Evolutionary conservation across 2,888 invertebrate species (phyloP), one percentile per base, ranked within the genome.

Genomic region (Odontothrips loti): DNA sequence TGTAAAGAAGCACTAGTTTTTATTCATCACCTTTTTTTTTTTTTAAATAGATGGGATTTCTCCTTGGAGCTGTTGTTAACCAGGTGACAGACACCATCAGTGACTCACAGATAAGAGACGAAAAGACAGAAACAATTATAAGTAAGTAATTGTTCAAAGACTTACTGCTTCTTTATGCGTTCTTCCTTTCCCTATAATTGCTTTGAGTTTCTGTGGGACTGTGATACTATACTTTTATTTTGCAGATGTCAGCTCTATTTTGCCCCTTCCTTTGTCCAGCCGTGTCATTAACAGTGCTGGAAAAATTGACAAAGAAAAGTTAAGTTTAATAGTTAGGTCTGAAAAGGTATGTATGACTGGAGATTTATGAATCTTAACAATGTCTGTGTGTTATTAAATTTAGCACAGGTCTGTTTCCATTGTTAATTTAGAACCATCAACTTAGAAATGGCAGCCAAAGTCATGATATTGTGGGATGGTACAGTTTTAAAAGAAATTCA

Each of bases 381-480:
- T 20, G 15, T 58, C 15, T 58, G 58, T 58, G 58, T 58, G 20
- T 15, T 58, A 20, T 20, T 20, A 15, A 6, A 58, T 58, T 15
- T 58, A 20, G 17, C 0, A 15, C 58, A 6, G 6, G 15, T 20
- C 15, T 58, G 17, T 20, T 17, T 58, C 6, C 15, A 15, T 23
- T 27, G 10, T 75, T 75, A 43, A 43, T 75, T 75, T 27, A 75
- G 68, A 75, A 12, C 27, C 68, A 75, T 9, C 68, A 75, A 27
- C 23, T 75, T 12, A 23, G 27, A 27, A 75, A 27, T 27, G 68
- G 68, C 12, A 75, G 68, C 9, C 27, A 75, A 27, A 75, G 9
- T 27, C 68, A 75, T 75, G 68, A 75, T 75, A 75, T 75, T 75
- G 68, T 75, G 23, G 68, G 68, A 10, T 75, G 68, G 68, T 75